Evolutionary conservation across 2,113 vertebrate genomes (phyloP).

Genomic region (Eleginops maclovinus): DNA sequence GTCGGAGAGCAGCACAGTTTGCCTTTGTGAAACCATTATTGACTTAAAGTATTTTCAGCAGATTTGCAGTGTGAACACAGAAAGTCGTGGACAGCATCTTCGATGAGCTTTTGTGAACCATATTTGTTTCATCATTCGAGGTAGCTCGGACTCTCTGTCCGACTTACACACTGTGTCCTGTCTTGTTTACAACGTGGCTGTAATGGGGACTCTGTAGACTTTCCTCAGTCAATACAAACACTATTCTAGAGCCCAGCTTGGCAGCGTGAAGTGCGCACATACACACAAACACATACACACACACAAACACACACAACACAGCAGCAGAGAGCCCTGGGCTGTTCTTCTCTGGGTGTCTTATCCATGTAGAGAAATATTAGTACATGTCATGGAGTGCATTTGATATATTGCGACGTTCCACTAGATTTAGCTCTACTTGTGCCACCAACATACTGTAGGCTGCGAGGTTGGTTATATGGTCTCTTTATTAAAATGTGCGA

Average conservation of each 20-base stretch:
- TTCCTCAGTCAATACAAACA: slow-evolving; percentile 76
- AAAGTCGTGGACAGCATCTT: slow-evolving; percentile 4
- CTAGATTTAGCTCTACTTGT: slow-evolving; percentile 45
- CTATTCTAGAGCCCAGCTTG: no score
- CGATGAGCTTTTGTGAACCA: slow-evolving; percentile 26
- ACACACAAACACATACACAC: slow-evolving; percentile 15
- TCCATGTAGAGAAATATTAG: slow-evolving; percentile 68
- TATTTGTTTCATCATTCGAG: slow-evolving; percentile 42
- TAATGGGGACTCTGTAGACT: slow-evolving; percentile 67
- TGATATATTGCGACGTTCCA: slow-evolving; percentile 57
- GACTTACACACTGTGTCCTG: slow-evolving; percentile 47
- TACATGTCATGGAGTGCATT: slow-evolving; percentile 47
- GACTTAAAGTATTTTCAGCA: slow-evolving; percentile 2
- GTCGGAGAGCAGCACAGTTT: slow-evolving; percentile 2
- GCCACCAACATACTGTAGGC: slow-evolving; percentile 12
- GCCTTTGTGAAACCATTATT: background rate
- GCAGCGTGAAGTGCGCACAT: no score
- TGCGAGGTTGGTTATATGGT: background rate
- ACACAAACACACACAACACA: slow-evolving; percentile 18
- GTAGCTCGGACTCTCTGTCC: slow-evolving; percentile 27
- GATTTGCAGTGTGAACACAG: slow-evolving; percentile 3
- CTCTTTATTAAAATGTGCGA: background rate
- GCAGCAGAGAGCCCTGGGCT: slow-evolving; percentile 52
- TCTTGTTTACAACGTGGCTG: slow-evolving; percentile 70
- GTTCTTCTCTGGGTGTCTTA: slow-evolving; percentile 60